These are phyloP conservation scores for Quadroppia sp. DNA, from an alignment of 2,888 invertebrate genomes.

Conservation along the genomic window DNA sequence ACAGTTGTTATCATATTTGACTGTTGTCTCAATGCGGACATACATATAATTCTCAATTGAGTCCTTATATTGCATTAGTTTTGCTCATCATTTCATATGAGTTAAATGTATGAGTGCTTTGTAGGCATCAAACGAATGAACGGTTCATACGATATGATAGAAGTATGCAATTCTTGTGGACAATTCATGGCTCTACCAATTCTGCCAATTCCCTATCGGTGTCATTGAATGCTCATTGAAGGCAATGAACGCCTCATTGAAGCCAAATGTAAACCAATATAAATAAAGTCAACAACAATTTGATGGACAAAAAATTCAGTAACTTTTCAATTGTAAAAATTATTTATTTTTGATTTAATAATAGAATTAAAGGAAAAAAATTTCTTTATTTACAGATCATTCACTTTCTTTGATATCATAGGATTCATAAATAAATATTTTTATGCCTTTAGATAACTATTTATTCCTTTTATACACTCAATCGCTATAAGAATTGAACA, in stretches of 20 bases:
- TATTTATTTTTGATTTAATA: too few species aligned
- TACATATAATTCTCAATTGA: background rate
- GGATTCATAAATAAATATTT: conserved; percentile 14
- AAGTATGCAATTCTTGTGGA: background rate
- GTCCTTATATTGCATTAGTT: background rate
- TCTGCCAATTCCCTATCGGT: background rate
- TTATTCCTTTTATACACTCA: background rate
- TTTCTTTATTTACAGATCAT: conserved; percentile 12
- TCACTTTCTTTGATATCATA: background rate
- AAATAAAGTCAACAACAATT: background rate
- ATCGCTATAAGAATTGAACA: background rate
- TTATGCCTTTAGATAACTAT: background rate
- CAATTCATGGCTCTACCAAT: background rate
- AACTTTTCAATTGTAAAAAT: conserved; percentile 1
- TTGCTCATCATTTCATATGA: background rate
- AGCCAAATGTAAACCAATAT: background rate
- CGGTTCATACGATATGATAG: conserved; percentile 1
- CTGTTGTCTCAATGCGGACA: conserved; percentile 6
- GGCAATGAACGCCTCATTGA: background rate
- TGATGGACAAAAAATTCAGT: conserved; percentile 1
- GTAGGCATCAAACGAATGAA: background rate
- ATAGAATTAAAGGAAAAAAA: background rate
- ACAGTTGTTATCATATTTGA: conserved; percentile 2
- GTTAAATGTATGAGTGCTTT: conserved; percentile 1
- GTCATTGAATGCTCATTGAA: too few species aligned